Evolutionary conservation across 2,888 invertebrate genomes (phyloP), one percentile per base, ranked within the genome.

Genomic region (Erannis defoliaria): DNA sequence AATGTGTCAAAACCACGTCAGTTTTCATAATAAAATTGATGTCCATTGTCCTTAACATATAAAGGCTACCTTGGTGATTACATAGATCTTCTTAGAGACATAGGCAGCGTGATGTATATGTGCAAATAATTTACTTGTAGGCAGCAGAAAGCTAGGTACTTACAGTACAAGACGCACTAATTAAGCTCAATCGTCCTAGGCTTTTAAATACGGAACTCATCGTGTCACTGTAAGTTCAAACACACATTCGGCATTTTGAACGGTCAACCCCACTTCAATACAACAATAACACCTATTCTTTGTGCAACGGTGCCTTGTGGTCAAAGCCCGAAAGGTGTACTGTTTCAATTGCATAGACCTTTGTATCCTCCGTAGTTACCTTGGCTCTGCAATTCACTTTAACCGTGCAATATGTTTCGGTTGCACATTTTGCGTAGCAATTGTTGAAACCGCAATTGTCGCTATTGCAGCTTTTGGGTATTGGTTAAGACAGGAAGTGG

Each of bases 391-490:
- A 45, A 21, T 40, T 40, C 12, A 21, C 10, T 26, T 12, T 51
- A 23, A 14, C 48, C 19, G 45, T 53, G 66, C 68, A 68, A 66
- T 66, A 64, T 65, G 65, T 29, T 49, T 16, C 26, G 0, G 51
- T 68, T 71, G 72, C 72, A 73, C 71, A 73, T 70, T 70, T 70
- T 50, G 55, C 35, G 31, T 43, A 49, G 55, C 62, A 59, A 48
- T 55, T 45, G 53, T 53, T 43, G 10, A 9, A 37, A 21, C 42
- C 18, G 19, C 16, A 14, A 33, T 42, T 46, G 54, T 53, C 46
- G 48, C 56, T 43, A 35, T n/a, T 48, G 42, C 55, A 61, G 50
- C 64, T 61, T 64, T 64, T 5, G 21, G 10, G 12, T 9, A 18
- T 33, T 37, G 19, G 16, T 46, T 42, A 35, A 26, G 26, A 14